These are phyloP conservation scores for Branchinecta lynchi DNA, from an alignment of 1,140 invertebrate species.

Conservation along the genomic window DNA sequence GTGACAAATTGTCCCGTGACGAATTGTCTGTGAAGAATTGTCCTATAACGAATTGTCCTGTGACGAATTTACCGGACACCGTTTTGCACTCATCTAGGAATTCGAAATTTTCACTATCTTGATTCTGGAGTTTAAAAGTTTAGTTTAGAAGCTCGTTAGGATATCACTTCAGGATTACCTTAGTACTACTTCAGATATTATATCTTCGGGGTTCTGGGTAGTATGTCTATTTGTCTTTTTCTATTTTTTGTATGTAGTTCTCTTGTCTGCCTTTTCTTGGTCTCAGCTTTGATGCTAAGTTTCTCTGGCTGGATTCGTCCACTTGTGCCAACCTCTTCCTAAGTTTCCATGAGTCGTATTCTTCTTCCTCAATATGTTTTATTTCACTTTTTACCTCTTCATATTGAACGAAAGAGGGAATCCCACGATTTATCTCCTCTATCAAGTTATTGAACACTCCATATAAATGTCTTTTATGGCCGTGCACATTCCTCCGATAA, in stretches of 20 bases:
- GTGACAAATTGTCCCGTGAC: not conserved
- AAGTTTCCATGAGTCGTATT: too few species aligned
- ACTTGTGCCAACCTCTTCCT: too few species aligned
- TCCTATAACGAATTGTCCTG: not conserved
- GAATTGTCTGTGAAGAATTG: not conserved
- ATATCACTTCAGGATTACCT: too few species aligned
- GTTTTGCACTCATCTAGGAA: not conserved
- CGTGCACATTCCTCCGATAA: too few species aligned
- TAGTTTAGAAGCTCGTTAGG: not conserved
- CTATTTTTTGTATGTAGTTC: constrained; percentile 7
- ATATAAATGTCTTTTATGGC: too few species aligned
- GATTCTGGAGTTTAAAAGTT: constrained; percentile 10
- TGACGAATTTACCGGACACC: not conserved
- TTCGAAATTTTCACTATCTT: too few species aligned
- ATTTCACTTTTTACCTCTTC: constrained; percentile 9
- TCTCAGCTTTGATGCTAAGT: constrained; percentile 9
- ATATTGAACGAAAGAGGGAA: constrained; percentile 2
- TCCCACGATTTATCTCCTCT: constrained; percentile 1
- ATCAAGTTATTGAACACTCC: constrained; percentile 1
- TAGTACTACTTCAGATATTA: too few species aligned
- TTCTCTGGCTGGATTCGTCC: not conserved
- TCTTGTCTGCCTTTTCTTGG: constrained; percentile 1
- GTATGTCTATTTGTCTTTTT: constrained; percentile 1
- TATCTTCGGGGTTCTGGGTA: not conserved
- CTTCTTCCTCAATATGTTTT: too few species aligned